These are phyloP conservation scores for Mus caroli DNA, from an alignment of 2,797 vertebrate species.

Conservation along the genomic window DNA sequence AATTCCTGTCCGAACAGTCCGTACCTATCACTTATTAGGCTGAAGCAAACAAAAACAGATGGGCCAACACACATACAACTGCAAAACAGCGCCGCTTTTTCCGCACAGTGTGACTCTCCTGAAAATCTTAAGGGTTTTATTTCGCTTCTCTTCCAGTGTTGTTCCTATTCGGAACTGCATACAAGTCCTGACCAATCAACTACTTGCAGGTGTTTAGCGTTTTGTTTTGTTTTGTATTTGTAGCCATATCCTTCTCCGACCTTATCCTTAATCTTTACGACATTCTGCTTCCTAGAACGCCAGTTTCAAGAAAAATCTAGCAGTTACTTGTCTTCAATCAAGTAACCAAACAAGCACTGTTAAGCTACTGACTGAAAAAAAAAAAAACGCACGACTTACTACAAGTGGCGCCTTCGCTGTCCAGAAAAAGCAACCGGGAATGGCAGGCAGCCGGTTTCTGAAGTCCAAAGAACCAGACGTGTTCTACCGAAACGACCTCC, in stretches of 20 bases:
- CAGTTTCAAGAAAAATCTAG: conserved; percentile 40
- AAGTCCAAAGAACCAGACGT: background rate
- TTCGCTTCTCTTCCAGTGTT: background rate
- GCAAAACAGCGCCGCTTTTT: conserved; percentile 15
- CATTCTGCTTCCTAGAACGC: background rate
- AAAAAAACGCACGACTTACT: background rate
- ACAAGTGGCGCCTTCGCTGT: background rate
- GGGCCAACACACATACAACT: background rate
- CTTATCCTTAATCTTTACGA: background rate
- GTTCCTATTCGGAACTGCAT: background rate
- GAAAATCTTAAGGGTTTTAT: conserved; percentile 13
- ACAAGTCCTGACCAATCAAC: conserved; percentile 17
- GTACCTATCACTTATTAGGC: conserved; percentile 1
- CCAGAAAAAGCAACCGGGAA: background rate
- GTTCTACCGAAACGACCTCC: background rate
- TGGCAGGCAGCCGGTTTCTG: background rate
- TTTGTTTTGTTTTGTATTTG: background rate
- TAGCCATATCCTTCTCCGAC: background rate
- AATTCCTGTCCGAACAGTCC: conserved; percentile 13
- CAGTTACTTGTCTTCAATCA: conserved; percentile 10
- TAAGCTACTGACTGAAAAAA: background rate
- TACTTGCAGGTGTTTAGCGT: conserved; percentile 17
- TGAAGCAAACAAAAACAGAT: conserved; percentile 36
- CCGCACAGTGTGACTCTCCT: background rate
- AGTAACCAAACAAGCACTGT: background rate